phyloP scores from a whole-genome alignment of 2,797 vertebrate species.

The Monodelphis domestica region DNA sequence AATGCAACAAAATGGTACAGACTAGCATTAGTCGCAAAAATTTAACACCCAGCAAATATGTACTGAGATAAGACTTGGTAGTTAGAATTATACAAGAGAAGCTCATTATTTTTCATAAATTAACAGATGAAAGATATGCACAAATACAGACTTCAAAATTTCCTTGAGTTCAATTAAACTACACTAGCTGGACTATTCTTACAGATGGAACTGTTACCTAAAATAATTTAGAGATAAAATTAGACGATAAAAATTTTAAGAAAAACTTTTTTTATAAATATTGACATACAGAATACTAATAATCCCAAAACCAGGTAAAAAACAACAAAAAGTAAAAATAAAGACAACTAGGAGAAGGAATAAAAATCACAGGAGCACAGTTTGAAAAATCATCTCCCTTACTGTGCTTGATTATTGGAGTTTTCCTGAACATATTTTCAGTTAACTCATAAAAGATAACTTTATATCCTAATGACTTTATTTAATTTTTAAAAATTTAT shows the following conservation, averaged over 20 bases:
- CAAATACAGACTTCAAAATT: neutral
- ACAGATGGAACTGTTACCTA: neutral
- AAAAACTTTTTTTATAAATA: neutral
- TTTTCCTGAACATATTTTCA: neutral
- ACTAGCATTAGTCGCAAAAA: neutral
- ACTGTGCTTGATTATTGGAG: neutral
- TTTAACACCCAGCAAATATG: neutral
- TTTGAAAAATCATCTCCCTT: neutral
- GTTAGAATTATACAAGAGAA: neutral
- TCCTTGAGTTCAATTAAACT: neutral
- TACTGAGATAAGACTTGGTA: neutral
- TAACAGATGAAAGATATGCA: neutral
- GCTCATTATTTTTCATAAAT: neutral
- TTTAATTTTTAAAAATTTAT: too few species aligned
- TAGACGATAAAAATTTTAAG: neutral
- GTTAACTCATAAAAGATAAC: neutral
- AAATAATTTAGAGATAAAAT: neutral
- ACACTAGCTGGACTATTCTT: neutral
- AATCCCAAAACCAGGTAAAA: neutral
- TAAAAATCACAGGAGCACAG: neutral
- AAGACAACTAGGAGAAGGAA: neutral
- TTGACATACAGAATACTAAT: neutral
- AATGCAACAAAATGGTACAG: neutral
- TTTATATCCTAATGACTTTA: neutral
- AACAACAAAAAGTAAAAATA: neutral